Percentiles rank a stretch among this genome's conserved stretches.
These are phyloP conservation scores for Allolobophora icterica DNA, from an alignment of 2,888 invertebrate species.

Conservation along the genomic window DNA sequence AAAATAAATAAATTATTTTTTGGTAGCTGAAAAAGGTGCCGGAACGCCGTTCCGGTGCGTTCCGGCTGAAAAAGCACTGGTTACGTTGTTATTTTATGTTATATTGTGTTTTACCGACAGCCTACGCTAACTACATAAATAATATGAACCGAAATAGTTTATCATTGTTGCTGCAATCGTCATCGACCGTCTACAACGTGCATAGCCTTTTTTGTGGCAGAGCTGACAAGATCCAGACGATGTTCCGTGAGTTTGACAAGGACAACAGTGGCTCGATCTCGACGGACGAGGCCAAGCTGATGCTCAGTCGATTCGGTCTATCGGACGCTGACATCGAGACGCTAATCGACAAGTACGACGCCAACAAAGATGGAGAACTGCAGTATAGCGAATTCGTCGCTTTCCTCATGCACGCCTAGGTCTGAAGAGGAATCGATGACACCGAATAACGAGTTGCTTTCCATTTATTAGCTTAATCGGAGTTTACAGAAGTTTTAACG, in stretches of 20 bases:
- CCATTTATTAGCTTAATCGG: not conserved
- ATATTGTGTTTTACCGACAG: too few relatives aligned
- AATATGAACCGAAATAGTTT: too few relatives aligned
- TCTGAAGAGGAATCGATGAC: not conserved
- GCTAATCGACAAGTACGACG: slow-evolving; percentile 42
- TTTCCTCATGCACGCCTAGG: slow-evolving; percentile 39
- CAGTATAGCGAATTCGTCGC: slow-evolving; percentile 47
- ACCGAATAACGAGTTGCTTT: not conserved
- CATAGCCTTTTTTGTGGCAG: not conserved
- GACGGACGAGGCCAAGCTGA: slow-evolving; percentile 41
- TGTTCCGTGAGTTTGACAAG: slow-evolving; percentile 44
- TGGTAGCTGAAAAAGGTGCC: too few relatives aligned
- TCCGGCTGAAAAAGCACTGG: too few relatives aligned
- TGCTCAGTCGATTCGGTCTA: slow-evolving; percentile 38
- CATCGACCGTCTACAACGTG: too few relatives aligned
- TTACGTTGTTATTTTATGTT: too few relatives aligned
- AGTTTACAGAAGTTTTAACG: not conserved
- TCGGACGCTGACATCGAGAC: slow-evolving; percentile 41
- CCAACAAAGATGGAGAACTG: slow-evolving; percentile 42
- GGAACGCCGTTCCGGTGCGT: too few relatives aligned
- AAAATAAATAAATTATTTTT: too few relatives aligned
- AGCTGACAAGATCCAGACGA: slow-evolving; percentile 37
- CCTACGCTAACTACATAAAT: too few relatives aligned
- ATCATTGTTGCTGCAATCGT: too few relatives aligned
- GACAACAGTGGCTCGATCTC: slow-evolving; percentile 42